A percentile compares a stretch with the other conserved stretches of the same genome.
phyloP scores from a whole-genome alignment of 2,113 vertebrate genomes.

The Platycercus adscitus region DNA sequence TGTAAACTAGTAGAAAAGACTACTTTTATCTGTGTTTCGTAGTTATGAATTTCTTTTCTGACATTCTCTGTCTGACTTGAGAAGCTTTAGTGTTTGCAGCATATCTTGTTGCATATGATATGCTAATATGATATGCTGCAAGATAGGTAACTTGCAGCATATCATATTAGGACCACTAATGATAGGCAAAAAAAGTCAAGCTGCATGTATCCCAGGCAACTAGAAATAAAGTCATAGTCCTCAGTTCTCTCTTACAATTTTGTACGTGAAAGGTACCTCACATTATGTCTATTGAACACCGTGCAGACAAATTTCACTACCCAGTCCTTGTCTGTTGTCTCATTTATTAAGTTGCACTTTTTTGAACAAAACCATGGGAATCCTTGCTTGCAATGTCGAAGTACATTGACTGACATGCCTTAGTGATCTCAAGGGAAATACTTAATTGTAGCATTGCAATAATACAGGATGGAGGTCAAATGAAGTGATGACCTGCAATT shows the following conservation, averaged over 20 bases:
- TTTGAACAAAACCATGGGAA: constrained; percentile 47
- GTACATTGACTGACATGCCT: constrained; percentile 20
- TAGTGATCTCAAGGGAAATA: constrained; percentile 55
- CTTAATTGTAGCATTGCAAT: constrained; percentile 23
- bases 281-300: background rate
- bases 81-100: background rate
- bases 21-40: background rate
- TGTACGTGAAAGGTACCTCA: background rate
- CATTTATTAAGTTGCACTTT: constrained; percentile 27
- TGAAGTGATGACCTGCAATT: constrained; percentile 52
- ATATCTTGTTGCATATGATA: background rate
- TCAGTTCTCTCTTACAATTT: background rate
- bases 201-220: background rate
- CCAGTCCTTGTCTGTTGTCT: background rate
- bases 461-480: constrained; percentile 56
- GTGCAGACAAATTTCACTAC: constrained; percentile 9
- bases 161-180: background rate
- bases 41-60: constrained; percentile 36
- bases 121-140: too few species aligned
- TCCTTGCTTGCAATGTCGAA: background rate
- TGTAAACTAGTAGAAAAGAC: background rate
- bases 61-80: background rate
- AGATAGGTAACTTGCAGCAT: too few species aligned
- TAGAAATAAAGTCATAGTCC: background rate
- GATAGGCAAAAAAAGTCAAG: background rate